Evolutionary conservation across 1,140 invertebrate species (phyloP), one percentile per base, ranked within the genome.

Genomic region (Plectrocnemia conspersa): DNA sequence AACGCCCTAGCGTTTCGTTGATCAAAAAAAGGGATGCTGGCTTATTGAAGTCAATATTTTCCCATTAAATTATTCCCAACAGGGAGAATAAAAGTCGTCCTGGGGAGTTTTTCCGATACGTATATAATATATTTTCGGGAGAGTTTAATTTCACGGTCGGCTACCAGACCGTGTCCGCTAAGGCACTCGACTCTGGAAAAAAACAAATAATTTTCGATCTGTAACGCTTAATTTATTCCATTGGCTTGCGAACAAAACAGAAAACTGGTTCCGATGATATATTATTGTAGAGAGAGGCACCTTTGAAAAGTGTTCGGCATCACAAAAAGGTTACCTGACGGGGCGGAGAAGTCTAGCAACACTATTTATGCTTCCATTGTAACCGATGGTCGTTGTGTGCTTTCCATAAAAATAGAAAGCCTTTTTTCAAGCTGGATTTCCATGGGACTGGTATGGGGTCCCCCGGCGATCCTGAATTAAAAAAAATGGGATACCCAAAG

Each of bases 391-490:
- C 18, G 27, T 24, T 24, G 35, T 42, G 35, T 15, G 19, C 21
- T 48, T 55, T 55, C 46, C 57, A 55, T 55, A 59, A 33, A 56
- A 52, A 49, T 49, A 57, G 16, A 57, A 52, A 45, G 47, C 23
- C 36, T 44, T 32, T 33, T 52, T 59, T 59, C 52, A 36, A 27
- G 56, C 47, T 19, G 54, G 23, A 21, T 55, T 46, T 54, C 36
- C 45, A 57, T 52, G 44, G 49, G 18, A 15, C 15, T 24, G 36
- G 32, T 9, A 3, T 13, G 16, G 32, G 15, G 38, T 7, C 24
- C 2, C 38, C 16, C 10, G 22, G 25, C 10, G 29, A 52, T 40
- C 18, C 24, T 18, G 41, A 27, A 40, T 24, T 50, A 29, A 48
- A 46, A 52, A 49, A 52, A 49, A 18, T 13, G 21, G 25, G 21